phyloP scores from a whole-genome alignment of 2,113 vertebrate species.

The Corvus hawaiiensis region DNA sequence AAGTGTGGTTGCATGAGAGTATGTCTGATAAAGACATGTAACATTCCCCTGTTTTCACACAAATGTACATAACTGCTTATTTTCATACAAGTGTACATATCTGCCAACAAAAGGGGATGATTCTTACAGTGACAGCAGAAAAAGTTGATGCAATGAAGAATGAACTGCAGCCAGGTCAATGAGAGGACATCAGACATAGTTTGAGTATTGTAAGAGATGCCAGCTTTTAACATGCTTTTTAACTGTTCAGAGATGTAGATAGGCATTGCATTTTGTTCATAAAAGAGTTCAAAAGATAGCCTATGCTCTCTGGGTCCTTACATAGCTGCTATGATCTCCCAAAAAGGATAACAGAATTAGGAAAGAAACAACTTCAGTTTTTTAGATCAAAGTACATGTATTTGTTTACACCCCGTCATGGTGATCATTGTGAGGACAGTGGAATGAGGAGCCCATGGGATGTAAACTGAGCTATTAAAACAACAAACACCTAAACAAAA shows the following conservation, averaged over 20 bases:
- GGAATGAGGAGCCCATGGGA: neutral
- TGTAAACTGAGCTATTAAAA: neutral
- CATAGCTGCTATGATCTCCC: neutral
- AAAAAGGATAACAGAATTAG: neutral
- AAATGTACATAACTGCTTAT: neutral
- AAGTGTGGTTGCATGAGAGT: neutral
- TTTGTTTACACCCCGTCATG: neutral
- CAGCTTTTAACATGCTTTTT: neutral
- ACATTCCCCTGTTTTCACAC: neutral
- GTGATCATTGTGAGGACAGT: neutral
- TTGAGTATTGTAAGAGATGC: neutral
- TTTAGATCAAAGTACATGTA: neutral
- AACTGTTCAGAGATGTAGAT: neutral
- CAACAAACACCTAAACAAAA: neutral
- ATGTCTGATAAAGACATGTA: neutral
- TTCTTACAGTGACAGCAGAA: neutral
- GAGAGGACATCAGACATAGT: neutral
- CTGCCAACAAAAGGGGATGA: neutral
- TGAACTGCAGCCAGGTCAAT: neutral
- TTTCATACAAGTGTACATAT: neutral
- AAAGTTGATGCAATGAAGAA: neutral
- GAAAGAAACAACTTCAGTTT: neutral
- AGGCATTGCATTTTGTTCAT: neutral
- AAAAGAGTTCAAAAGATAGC: neutral
- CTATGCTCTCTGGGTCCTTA: neutral